Evolutionary conservation across 2,113 vertebrate species (phyloP).

Genomic region (Corythornis vintsioides): DNA sequence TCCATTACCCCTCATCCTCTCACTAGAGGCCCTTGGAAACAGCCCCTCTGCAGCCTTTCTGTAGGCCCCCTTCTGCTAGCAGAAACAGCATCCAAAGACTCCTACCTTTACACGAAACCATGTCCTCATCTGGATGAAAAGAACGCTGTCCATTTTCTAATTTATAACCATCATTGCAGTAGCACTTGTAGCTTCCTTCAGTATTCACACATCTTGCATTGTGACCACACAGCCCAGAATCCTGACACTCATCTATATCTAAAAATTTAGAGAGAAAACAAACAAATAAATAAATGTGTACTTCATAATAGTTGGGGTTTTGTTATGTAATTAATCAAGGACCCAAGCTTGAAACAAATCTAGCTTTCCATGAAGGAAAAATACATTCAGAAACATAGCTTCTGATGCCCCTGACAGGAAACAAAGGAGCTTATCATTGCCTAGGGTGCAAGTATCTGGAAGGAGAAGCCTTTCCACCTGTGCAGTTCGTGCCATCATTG

Average conservation of each 20-base stretch:
- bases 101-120: conserved; percentile 82
- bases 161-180: conserved; percentile 83
- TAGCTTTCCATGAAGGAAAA: neutral
- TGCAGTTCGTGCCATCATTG: conserved; percentile 93
- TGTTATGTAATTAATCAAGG: neutral
- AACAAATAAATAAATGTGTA: neutral
- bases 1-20: too few species aligned
- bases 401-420: neutral
- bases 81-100: neutral
- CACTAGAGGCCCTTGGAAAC: too few species aligned
- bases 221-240: conserved; percentile 77
- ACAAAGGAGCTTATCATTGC: neutral
- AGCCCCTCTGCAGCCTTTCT: too few species aligned
- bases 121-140: conserved; percentile 73
- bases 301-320: neutral
- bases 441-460: neutral
- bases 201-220: conserved; percentile 85
- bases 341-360: neutral
- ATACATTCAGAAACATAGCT: neutral
- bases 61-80: neutral
- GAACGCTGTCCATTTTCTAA: conserved; percentile 74
- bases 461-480: conserved; percentile 71
- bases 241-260: conserved; percentile 88
- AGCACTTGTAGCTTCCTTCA: conserved; percentile 83
- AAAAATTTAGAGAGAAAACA: neutral